Conservation (phyloP, 2,113 vertebrate genomes). For the Cottus gobio region DNA sequence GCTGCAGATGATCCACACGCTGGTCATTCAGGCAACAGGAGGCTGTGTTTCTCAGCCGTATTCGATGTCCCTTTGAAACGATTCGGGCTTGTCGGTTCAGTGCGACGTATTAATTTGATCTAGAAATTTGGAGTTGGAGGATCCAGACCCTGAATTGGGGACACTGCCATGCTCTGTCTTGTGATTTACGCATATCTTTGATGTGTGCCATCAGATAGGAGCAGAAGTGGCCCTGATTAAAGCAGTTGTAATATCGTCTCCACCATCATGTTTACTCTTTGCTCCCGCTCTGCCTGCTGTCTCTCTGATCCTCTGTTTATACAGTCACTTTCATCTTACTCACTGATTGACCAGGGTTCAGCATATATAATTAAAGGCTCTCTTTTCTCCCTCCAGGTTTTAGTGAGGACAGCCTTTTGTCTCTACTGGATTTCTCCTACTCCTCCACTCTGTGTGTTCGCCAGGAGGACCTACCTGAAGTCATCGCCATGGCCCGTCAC, state of each 20-base stretch:
- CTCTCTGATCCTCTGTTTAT: slow-evolving; percentile 45
- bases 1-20: not conserved
- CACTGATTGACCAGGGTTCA: slow-evolving; percentile 26
- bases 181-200: slow-evolving; percentile 14
- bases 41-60: not conserved
- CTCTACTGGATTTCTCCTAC: slow-evolving; percentile 87
- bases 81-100: not conserved
- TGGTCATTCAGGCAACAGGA: not conserved
- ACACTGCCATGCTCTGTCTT: slow-evolving; percentile 5
- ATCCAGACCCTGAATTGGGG: slow-evolving; percentile 3
- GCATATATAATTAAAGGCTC: slow-evolving; percentile 36
- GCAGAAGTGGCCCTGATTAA: slow-evolving; percentile 39
- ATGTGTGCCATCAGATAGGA: slow-evolving; percentile 25
- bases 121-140: not conserved
- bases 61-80: not conserved
- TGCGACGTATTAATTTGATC: not conserved
- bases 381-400: slow-evolving; percentile 74
- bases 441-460: slow-evolving; percentile 83
- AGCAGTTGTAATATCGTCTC: slow-evolving; percentile 30
- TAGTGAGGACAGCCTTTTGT: slow-evolving; percentile 83
- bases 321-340: slow-evolving; percentile 43
- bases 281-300: slow-evolving; percentile 16
- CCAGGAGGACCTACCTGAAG: slow-evolving; percentile 81
- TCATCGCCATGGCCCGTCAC: slow-evolving; percentile 85
- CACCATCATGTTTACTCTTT: slow-evolving; percentile 28